Conservation (phyloP, 2,113 vertebrate species). For the Salvelinus alpinus region DNA sequence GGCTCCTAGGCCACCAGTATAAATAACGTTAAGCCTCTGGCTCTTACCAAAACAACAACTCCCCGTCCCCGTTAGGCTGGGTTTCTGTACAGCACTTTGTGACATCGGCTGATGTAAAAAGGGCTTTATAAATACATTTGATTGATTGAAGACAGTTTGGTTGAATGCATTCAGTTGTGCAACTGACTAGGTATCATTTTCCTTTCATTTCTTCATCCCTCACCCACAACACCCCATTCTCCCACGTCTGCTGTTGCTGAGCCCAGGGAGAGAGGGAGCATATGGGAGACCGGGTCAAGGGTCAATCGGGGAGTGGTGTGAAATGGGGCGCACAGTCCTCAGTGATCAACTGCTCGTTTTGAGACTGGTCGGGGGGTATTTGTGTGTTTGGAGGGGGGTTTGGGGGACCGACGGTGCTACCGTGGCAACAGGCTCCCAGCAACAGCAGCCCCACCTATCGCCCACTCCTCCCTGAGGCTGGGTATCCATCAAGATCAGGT, state of each 20-base stretch:
- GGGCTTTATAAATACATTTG: too few relatives aligned
- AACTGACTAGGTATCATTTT: too few relatives aligned
- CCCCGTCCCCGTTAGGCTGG: neutral
- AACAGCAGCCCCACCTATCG: neutral
- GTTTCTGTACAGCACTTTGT: too few relatives aligned
- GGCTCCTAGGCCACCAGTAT: too few relatives aligned
- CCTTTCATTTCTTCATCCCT: neutral
- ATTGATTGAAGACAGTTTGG: too few relatives aligned
- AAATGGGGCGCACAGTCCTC: conserved; percentile 16
- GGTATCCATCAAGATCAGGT: conserved; percentile 6
- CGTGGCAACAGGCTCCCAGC: too few relatives aligned
- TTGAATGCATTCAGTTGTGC: neutral
- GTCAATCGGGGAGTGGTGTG: conserved; percentile 24
- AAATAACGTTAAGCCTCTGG: too few relatives aligned
- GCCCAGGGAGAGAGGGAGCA: conserved; percentile 32
- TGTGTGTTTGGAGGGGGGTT: neutral
- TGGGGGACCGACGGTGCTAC: too few relatives aligned
- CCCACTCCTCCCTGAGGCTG: neutral
- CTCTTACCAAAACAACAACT: conserved; percentile 5
- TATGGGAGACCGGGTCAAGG: conserved; percentile 49
- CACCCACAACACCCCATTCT: conserved; percentile 16
- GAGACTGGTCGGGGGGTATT: neutral
- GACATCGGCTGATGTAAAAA: too few relatives aligned
- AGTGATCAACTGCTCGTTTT: conserved; percentile 35
- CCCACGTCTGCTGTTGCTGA: neutral